Conservation (phyloP, 1,140 invertebrate genomes). For the Drosophila suzukii region DNA sequence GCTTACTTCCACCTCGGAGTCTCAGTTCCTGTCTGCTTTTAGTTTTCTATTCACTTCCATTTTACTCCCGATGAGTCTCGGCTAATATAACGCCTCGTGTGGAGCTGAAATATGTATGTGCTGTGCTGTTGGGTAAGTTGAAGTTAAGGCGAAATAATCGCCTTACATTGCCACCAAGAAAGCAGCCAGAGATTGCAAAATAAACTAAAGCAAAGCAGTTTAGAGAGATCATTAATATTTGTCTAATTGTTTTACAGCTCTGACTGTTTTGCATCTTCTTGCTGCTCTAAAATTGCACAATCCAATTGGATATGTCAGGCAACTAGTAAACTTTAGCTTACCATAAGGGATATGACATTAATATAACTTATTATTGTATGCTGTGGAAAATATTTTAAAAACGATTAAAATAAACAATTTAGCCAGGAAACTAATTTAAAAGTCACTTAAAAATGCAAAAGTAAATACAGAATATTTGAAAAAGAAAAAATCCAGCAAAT, state of each 20-base stretch:
- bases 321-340: no score
- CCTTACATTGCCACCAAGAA: conserved; percentile 9
- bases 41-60: conserved; percentile 3
- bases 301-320: not conserved
- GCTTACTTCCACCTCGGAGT: conserved; percentile 12
- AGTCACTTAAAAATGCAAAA: not conserved
- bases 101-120: conserved; percentile 42
- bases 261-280: no score
- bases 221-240: not conserved
- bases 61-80: conserved; percentile 8
- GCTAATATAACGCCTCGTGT: conserved; percentile 46
- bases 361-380: no score
- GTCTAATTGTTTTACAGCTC: not conserved
- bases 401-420: not conserved
- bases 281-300: not conserved
- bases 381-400: not conserved
- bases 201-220: not conserved
- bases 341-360: no score
- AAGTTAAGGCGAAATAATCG: conserved; percentile 35
- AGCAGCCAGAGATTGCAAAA: conserved; percentile 8
- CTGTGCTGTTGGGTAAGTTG: conserved; percentile 6
- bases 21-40: conserved; percentile 1
- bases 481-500: not conserved
- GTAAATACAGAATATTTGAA: not conserved
- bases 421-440: not conserved